Conservation (phyloP, 23 tunicate genomes). For the Aplidium turbinatum region DNA sequence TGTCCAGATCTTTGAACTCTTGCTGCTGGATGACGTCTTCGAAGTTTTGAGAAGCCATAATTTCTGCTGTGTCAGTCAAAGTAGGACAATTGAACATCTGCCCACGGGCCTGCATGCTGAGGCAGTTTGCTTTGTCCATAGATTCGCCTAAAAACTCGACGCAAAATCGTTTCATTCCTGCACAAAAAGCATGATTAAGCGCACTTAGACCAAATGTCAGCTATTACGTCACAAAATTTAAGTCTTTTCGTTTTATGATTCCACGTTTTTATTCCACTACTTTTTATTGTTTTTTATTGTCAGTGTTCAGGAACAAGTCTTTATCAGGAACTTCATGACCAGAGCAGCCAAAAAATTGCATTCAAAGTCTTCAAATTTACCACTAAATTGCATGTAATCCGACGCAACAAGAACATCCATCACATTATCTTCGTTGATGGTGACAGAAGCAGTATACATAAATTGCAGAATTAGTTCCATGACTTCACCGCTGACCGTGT, state of each 20-base stretch:
- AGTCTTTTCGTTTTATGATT: no score
- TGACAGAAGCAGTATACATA: slow-evolving; percentile 19
- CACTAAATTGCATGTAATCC: slow-evolving; percentile 30
- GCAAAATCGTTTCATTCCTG: slow-evolving; percentile 21
- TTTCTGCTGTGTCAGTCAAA: slow-evolving; percentile 15
- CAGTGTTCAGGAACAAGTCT: no score
- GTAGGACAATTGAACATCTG: slow-evolving; percentile 17
- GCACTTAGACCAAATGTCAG: no score
- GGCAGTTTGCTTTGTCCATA: slow-evolving; percentile 7
- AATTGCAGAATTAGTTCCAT: background rate
- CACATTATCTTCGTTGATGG: slow-evolving; percentile 17
- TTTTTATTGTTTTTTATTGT: no score
- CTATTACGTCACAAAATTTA: no score
- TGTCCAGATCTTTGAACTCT: slow-evolving; percentile 28
- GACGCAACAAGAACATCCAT: slow-evolving; percentile 21
- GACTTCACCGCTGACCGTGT: background rate
- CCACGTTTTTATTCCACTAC: no score
- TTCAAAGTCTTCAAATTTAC: slow-evolving; percentile 14
- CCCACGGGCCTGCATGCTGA: background rate
- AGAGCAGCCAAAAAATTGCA: no score
- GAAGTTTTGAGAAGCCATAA: slow-evolving; percentile 13
- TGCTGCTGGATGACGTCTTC: slow-evolving; percentile 9
- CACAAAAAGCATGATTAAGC: background rate
- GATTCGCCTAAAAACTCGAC: slow-evolving; percentile 7
- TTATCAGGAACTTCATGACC: no score